Evolutionary conservation across 2,888 invertebrate species (phyloP), one percentile per base, ranked within the genome.

Genomic region (Cantharis lateralis): DNA sequence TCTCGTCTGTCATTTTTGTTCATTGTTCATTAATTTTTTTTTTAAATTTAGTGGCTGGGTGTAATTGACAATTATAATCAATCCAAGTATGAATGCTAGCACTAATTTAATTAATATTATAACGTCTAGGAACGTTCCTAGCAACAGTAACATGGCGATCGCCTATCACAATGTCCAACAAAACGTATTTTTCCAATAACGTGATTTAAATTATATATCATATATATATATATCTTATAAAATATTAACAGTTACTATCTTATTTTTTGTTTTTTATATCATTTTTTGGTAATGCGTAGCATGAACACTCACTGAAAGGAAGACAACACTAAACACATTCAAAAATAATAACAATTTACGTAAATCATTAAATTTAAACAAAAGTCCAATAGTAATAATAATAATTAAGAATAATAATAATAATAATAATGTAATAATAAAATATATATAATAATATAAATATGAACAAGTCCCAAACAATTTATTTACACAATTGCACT

Each of bases 401-500:
- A 48, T 86, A 87, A 86, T 86, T 87, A 87, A 87, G 87, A 87
- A 87, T 87, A 86, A 86, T 89, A 66, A 64, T 90, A 64, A 64
- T 66, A 66, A 66, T 66, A 66, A 24, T 48, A 48, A 48, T 48
- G 48, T 48, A 48, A 48, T 66, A 66, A 66, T 66, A 66, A 66
- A 66, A 66, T 66, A 66, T 66, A 66, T 66, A 66, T 48, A 48
- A 48, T 48, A 48, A 90, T 90, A 90, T 90, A 90, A 90, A 90
- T 91, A 91, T 91, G 91, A 91, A 91, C 90, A 91, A 89, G 85
- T 91, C 91, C 91, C 79, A 77, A 77, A 66, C 13, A 66, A 66
- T 20, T 66, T 66, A 66, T 66, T 20, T 79, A 70, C 87, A 88
- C 88, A 88, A 88, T 88, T 88, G 88, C 88, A 88, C 88, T 86